Percentiles rank a stretch among this genome's conserved stretches.
Conservation (phyloP, 92 coral and sea anemone species). For the Actinernus sp. region DNA sequence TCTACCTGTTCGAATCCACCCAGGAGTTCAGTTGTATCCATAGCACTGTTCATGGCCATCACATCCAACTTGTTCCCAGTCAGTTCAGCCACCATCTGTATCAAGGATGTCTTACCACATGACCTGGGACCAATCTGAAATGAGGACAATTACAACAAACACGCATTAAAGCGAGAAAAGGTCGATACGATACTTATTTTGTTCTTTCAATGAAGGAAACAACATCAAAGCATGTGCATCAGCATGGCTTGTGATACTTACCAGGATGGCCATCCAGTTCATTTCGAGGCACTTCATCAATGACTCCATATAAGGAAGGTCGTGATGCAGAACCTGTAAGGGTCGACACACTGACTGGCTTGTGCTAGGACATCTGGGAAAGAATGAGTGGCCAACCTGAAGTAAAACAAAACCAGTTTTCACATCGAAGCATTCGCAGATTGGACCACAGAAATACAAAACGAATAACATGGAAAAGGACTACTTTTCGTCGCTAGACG, state of each 20-base stretch:
- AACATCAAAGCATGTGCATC: too few species aligned
- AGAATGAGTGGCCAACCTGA: conserved; percentile 87
- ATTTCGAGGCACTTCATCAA: conserved; percentile 91
- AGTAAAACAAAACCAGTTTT: too few species aligned
- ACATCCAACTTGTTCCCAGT: conserved; percentile 93
- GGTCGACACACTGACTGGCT: conserved; percentile 17
- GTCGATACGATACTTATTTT: neutral
- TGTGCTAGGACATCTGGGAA: conserved; percentile 67
- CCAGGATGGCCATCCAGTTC: conserved; percentile 98
- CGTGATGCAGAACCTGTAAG: conserved; percentile 76
- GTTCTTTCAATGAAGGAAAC: neutral
- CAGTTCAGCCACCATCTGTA: conserved; percentile 81
- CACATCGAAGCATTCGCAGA: neutral
- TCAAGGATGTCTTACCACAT: conserved; percentile 92
- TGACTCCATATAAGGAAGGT: conserved; percentile 89
- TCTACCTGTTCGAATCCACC: conserved; percentile 99
- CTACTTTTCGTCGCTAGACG: neutral
- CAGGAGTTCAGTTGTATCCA: conserved; percentile 95
- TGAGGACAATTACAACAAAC: neutral
- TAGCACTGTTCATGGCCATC: conserved; percentile 98
- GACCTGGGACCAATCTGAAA: conserved; percentile 92
- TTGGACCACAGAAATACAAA: neutral
- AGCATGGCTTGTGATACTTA: too few species aligned
- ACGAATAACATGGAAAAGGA: neutral
- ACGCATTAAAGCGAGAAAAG: too few species aligned